These are phyloP conservation scores for Plectrocnemia conspersa DNA, from an alignment of 1,140 invertebrate species.

Conservation along the genomic window DNA sequence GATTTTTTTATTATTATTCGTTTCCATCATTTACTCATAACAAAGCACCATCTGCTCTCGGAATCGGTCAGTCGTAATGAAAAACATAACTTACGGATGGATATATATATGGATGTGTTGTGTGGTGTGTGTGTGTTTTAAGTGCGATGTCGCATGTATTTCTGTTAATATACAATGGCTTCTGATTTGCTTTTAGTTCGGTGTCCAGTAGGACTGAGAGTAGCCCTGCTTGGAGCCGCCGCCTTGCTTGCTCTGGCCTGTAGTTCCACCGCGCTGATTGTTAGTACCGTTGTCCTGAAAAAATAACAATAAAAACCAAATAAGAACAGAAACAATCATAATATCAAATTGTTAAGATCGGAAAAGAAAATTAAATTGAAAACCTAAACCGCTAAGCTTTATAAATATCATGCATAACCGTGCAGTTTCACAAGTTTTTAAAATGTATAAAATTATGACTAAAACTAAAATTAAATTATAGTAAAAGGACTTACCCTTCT, in stretches of 20 bases:
- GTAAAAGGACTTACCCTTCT: slow-evolving; percentile 48
- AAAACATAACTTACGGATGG: not conserved
- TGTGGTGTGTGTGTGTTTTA: slow-evolving; percentile 8
- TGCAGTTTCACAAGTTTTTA: too few species aligned
- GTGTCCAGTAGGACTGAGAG: slow-evolving; percentile 49
- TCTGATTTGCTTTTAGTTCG: slow-evolving; percentile 40
- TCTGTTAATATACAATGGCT: slow-evolving; percentile 2
- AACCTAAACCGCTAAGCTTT: not conserved
- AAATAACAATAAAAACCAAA: slow-evolving; percentile 7
- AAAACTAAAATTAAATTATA: not conserved
- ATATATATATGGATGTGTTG: slow-evolving; percentile 9
- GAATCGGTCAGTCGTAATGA: not conserved
- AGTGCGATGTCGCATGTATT: slow-evolving; percentile 15
- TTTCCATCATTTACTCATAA: slow-evolving; percentile 12
- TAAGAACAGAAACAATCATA: not conserved
- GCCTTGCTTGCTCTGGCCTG: slow-evolving; percentile 39
- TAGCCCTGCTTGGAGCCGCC: slow-evolving; percentile 45
- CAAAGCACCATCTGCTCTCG: slow-evolving; percentile 15
- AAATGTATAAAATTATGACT: not conserved
- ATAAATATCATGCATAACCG: too few species aligned
- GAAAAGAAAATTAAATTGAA: not conserved
- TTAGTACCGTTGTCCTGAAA: slow-evolving; percentile 35
- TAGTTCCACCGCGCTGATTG: slow-evolving; percentile 26
- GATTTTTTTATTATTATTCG: slow-evolving; percentile 8
- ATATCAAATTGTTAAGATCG: not conserved